A percentile compares a stretch with the other conserved stretches of the same genome.
phyloP scores from a whole-genome alignment of 2,113 vertebrate genomes.

The Muntiacus muntjak region DNA sequence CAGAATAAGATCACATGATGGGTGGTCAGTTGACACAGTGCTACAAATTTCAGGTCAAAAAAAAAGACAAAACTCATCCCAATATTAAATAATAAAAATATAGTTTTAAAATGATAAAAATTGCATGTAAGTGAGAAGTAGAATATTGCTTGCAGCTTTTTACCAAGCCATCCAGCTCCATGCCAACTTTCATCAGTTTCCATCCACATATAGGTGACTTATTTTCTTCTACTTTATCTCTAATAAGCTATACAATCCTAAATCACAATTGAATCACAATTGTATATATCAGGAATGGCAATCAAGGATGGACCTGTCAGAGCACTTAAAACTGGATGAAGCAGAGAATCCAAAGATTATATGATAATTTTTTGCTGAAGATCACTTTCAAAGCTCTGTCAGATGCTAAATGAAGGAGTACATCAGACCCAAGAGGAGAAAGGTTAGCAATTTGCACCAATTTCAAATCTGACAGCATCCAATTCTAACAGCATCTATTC shows the following conservation, averaged over 20 bases:
- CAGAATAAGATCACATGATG: background rate
- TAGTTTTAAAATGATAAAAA: background rate
- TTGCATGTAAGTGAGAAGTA: background rate
- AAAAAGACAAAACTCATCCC: background rate
- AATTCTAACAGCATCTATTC: background rate
- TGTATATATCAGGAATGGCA: background rate
- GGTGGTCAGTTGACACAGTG: background rate
- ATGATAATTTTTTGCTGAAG: background rate
- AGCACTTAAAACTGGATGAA: background rate
- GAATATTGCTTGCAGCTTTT: background rate
- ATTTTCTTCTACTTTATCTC: background rate
- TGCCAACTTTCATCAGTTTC: background rate
- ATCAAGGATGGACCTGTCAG: background rate
- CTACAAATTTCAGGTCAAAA: background rate
- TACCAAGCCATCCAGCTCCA: background rate
- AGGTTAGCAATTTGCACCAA: background rate
- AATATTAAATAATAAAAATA: constrained; percentile 10
- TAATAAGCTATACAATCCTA: background rate
- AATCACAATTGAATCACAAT: background rate
- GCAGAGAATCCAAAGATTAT: background rate
- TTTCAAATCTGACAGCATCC: background rate
- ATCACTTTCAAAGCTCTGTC: background rate
- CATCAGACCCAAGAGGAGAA: background rate
- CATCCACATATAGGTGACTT: background rate
- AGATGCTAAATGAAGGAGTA: background rate